These are phyloP conservation scores for Lottia scabra DNA, from an alignment of 2,888 invertebrate species.

Conservation along the genomic window DNA sequence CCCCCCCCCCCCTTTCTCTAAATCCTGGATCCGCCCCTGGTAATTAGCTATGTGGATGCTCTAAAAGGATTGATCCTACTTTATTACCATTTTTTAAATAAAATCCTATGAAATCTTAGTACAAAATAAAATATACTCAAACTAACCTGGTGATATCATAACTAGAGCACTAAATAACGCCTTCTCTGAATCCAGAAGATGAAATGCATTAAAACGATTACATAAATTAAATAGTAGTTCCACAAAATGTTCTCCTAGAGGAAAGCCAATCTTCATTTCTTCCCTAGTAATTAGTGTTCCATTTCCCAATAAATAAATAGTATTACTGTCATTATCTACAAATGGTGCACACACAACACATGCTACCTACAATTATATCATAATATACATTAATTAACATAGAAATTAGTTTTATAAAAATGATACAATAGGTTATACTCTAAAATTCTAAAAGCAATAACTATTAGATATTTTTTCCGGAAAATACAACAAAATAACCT, in stretches of 20 bases:
- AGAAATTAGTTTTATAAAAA: no score
- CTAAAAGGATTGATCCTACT: no score
- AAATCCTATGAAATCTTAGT: no score
- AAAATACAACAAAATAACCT: no score
- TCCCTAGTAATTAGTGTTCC: conserved; percentile 56
- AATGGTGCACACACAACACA: conserved; percentile 67
- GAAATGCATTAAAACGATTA: conserved; percentile 65
- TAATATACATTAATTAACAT: no score
- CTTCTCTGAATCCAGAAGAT: conserved; percentile 61
- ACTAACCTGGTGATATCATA: conserved; percentile 65
- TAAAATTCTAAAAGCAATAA: no score
- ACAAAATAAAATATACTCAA: not conserved
- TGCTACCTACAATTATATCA: conserved; percentile 55
- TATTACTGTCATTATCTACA: conserved; percentile 63
- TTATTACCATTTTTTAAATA: no score
- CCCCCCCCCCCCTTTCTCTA: no score
- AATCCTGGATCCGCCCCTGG: no score
- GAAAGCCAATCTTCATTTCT: conserved; percentile 65
- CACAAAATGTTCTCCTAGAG: conserved; percentile 65
- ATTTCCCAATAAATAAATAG: conserved; percentile 62
- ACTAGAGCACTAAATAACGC: conserved; percentile 68
- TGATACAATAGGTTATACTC: no score
- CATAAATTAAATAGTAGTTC: conserved; percentile 67
- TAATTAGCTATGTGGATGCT: not conserved
- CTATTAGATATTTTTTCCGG: no score